These are phyloP conservation scores for Pheosia gnoma DNA, from an alignment of 2,888 invertebrate species.

Conservation along the genomic window DNA sequence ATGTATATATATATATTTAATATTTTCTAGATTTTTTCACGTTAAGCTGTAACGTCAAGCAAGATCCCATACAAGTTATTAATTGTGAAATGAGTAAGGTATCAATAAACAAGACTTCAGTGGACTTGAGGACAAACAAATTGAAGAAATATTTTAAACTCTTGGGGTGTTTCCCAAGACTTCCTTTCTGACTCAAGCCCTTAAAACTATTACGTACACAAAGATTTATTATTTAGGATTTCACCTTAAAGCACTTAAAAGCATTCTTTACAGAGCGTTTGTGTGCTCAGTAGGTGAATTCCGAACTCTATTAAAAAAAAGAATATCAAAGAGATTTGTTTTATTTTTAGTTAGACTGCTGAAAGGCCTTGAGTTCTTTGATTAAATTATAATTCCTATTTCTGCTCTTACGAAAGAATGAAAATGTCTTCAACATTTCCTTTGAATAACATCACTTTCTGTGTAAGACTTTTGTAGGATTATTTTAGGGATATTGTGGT, in stretches of 20 bases:
- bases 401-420: constrained; percentile 20
- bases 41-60: background rate
- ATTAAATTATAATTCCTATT: constrained; percentile 38
- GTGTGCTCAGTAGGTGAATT: constrained; percentile 13
- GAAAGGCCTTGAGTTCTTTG: constrained; percentile 18
- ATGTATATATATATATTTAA: too few species aligned
- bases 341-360: constrained; percentile 9
- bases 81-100: background rate
- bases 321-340: constrained; percentile 24
- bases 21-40: background rate
- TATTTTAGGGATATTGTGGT: constrained; percentile 22
- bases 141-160: background rate
- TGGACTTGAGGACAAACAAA: background rate
- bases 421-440: constrained; percentile 22
- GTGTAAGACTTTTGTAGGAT: constrained; percentile 17
- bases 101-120: too few species aligned
- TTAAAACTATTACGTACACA: constrained; percentile 16
- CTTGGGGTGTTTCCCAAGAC: too few species aligned
- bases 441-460: constrained; percentile 10
- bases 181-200: background rate
- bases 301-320: constrained; percentile 15
- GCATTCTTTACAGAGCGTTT: constrained; percentile 20
- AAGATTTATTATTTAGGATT: constrained; percentile 21
- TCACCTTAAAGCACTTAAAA: constrained; percentile 24
- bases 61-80: background rate